Evolutionary conservation across 2,888 invertebrate species (phyloP).

Genomic region (Phaonia tiefii): DNA sequence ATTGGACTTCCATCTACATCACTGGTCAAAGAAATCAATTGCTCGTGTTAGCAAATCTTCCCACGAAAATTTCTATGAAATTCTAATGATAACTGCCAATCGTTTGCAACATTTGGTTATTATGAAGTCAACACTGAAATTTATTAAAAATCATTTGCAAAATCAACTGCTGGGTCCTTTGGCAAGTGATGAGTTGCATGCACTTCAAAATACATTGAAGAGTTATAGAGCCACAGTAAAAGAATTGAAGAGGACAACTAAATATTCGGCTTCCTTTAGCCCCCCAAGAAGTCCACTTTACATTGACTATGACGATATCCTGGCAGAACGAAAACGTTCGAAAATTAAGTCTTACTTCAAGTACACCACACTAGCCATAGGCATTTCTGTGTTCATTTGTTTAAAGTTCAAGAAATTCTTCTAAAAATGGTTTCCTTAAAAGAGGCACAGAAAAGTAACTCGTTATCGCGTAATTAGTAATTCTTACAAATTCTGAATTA

Average conservation of each 20-base stretch:
- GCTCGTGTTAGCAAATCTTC: constrained; percentile 72
- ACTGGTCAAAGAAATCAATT: constrained; percentile 77
- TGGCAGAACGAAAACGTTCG: constrained; percentile 73
- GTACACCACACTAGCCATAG: constrained; percentile 76
- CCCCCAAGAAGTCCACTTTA: constrained; percentile 75
- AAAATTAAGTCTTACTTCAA: constrained; percentile 75
- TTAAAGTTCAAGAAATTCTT: constrained; percentile 74
- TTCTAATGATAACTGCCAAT: constrained; percentile 78
- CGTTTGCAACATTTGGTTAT: constrained; percentile 78
- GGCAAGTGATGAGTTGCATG: constrained; percentile 65
- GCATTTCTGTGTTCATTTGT: constrained; percentile 76
- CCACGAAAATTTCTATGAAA: constrained; percentile 77
- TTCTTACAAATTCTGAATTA: too few species aligned
- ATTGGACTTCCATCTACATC: constrained; percentile 78
- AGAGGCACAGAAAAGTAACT: too few species aligned
- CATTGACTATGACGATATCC: constrained; percentile 77
- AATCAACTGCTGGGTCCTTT: constrained; percentile 71
- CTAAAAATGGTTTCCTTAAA: constrained; percentile 58
- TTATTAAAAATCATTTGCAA: constrained; percentile 71
- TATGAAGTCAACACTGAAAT: constrained; percentile 75
- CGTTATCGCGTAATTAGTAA: too few species aligned
- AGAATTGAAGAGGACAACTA: constrained; percentile 74
- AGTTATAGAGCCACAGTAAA: constrained; percentile 73
- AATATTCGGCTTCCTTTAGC: constrained; percentile 78
- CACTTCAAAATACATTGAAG: constrained; percentile 70